phyloP scores from a whole-genome alignment of 2,113 vertebrate species.

The Calcarius ornatus region DNA sequence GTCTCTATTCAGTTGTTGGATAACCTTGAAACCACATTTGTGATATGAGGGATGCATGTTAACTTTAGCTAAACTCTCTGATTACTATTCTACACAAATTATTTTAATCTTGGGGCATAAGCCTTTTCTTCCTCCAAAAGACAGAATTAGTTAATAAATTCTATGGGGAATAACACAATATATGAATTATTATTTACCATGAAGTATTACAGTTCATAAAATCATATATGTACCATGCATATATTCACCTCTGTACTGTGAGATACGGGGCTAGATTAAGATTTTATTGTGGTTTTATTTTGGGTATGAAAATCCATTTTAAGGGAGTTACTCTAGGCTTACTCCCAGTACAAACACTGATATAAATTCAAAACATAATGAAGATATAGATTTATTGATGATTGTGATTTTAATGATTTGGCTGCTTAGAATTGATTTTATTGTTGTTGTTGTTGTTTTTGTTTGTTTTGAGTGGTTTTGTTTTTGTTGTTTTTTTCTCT shows the following conservation, averaged over 20 bases:
- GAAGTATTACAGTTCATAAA: neutral
- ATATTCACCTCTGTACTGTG: neutral
- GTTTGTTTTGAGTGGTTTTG: neutral
- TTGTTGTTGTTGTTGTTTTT: neutral
- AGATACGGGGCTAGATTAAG: neutral
- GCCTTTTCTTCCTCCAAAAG: neutral
- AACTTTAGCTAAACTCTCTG: neutral
- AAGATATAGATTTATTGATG: neutral
- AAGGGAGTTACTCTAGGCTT: neutral
- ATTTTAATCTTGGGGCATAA: neutral
- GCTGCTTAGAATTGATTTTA: neutral
- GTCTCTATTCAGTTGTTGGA: neutral
- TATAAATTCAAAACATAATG: neutral
- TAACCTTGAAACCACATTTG: conserved; percentile 49
- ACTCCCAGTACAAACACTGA: neutral
- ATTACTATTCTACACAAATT: neutral
- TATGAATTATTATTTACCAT: neutral
- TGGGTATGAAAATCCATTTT: neutral
- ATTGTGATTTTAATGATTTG: neutral
- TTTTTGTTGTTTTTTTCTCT: accelerated
- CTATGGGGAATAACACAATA: neutral
- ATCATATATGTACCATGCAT: neutral
- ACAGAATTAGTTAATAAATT: neutral
- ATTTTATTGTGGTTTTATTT: neutral
- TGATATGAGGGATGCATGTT: neutral